Conservation (phyloP, 2,113 vertebrate species). For the Sander vitreus region DNA sequence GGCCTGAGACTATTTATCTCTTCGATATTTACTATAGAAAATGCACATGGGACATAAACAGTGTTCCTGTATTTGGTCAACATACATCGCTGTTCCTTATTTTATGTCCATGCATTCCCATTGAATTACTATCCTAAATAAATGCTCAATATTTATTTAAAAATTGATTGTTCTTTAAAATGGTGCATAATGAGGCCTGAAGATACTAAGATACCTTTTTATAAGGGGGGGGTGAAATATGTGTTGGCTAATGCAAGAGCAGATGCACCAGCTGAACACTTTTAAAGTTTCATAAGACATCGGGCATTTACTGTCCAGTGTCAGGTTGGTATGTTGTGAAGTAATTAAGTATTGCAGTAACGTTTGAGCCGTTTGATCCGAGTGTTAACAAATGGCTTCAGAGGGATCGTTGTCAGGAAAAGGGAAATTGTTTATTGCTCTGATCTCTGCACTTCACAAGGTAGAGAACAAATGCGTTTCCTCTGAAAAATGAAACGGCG, state of each 20-base stretch:
- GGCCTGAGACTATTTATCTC: constrained; percentile 51
- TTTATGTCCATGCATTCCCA: neutral
- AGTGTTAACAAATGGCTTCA: constrained; percentile 39
- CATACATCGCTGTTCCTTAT: neutral
- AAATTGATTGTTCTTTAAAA: constrained; percentile 15
- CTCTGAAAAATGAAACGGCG: constrained; percentile 65
- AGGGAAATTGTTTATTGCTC: constrained; percentile 54
- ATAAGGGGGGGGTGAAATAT: neutral
- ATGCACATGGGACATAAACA: constrained; percentile 6
- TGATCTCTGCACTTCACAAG: constrained; percentile 67
- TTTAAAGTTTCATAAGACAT: neutral
- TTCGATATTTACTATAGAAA: constrained; percentile 22
- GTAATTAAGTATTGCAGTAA: constrained; percentile 13
- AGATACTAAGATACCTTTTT: neutral
- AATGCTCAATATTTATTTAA: neutral
- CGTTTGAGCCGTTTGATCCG: constrained; percentile 30
- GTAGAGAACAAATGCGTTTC: constrained; percentile 48
- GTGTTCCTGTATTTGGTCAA: constrained; percentile 2
- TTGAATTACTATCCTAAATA: neutral
- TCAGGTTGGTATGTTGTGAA: neutral
- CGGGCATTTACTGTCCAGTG: neutral
- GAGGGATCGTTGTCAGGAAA: constrained; percentile 47
- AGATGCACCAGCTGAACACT: neutral
- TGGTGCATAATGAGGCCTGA: neutral
- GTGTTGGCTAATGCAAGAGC: constrained; percentile 12